Conservation (phyloP, 2,888 invertebrate species). For the Horisme vitalbata region DNA sequence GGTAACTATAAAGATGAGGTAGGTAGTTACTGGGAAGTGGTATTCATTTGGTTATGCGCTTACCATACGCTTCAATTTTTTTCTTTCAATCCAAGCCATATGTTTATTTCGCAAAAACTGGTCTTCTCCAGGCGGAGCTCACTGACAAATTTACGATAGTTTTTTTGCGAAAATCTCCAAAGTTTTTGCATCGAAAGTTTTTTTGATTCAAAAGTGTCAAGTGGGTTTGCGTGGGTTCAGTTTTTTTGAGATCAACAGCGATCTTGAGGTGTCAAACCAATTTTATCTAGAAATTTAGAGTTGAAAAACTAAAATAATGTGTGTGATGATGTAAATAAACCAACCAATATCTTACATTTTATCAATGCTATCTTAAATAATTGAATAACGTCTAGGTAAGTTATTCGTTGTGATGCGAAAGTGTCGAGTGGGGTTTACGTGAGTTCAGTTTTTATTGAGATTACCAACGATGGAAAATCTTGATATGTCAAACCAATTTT, state of each 20-base stretch:
- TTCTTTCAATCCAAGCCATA: background rate
- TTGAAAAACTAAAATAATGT: slow-evolving; percentile 18
- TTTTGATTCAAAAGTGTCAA: slow-evolving; percentile 52
- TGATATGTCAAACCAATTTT: too few species aligned
- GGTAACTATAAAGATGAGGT: too few species aligned
- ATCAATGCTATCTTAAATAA: too few species aligned
- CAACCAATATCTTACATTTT: too few species aligned
- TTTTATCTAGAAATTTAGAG: slow-evolving; percentile 42
- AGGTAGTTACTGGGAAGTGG: too few species aligned
- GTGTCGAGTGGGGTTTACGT: too few species aligned
- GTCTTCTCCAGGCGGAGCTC: slow-evolving; percentile 40
- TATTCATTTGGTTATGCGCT: too few species aligned
- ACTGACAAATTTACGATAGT: slow-evolving; percentile 67
- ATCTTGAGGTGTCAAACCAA: slow-evolving; percentile 55
- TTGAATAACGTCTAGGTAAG: too few species aligned
- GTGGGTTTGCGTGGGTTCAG: slow-evolving; percentile 43
- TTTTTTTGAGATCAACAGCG: slow-evolving; percentile 47
- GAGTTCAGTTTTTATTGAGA: too few species aligned
- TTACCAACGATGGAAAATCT: too few species aligned
- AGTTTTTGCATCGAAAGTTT: slow-evolving; percentile 38
- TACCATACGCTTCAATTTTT: background rate
- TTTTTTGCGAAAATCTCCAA: slow-evolving; percentile 38
- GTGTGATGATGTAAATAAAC: slow-evolving; percentile 14
- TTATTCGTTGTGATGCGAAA: too few species aligned
- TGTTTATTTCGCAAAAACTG: slow-evolving; percentile 39